Evolutionary conservation across 2,113 vertebrate species (phyloP), one percentile per base, ranked within the genome.

Genomic region (Capreolus pygargus): DNA sequence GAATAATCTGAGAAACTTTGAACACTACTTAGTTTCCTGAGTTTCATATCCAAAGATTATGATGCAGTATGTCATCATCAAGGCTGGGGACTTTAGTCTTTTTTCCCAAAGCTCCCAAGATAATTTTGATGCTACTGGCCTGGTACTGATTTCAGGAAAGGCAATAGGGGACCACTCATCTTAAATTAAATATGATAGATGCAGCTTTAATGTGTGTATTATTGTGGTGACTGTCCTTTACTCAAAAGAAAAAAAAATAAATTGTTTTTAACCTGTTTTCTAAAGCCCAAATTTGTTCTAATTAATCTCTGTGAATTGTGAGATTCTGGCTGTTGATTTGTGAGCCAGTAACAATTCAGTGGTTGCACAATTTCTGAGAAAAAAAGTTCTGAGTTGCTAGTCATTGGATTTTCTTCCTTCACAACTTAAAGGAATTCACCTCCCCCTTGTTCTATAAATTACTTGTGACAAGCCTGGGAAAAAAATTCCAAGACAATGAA

Each of bases 131-230:
- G 30, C 25, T 82, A 30, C 16, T 89, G 30, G 19, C 17, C 64
- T 47, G 28, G 25, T 76, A 36, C 30, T 95, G 28, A 21, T 97
- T 94, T 95, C n/a, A 67, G 50, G 58, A 92, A 95, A 89, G 47
- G 13, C 64, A 74, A 33, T 1, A 52, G 9, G 15, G 33, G 54
- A 74, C 27, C 86, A 94, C 13, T 87, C 8, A 3, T 60, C 84
- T 79, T 89, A 97, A 33, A 89, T 86, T 95, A 96, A 89, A 78
- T 74, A 92, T 30, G 21, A 36, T 13, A 60, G 55, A 94, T 64
- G 13, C 36, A 58, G 25, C 12, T 12, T 89, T 94, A 16, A 47
- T 36, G n/a, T 91, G 39, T 58, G n/a, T 85, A 47, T 85, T 67
- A 50, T 67, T 74, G 8, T 70, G 95, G 15, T 33, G 13, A 92